Percentiles rank a stretch among this genome's conserved stretches.
Evolutionary conservation across 2,888 invertebrate genomes (phyloP).

Genomic region (Tinea pellionella): DNA sequence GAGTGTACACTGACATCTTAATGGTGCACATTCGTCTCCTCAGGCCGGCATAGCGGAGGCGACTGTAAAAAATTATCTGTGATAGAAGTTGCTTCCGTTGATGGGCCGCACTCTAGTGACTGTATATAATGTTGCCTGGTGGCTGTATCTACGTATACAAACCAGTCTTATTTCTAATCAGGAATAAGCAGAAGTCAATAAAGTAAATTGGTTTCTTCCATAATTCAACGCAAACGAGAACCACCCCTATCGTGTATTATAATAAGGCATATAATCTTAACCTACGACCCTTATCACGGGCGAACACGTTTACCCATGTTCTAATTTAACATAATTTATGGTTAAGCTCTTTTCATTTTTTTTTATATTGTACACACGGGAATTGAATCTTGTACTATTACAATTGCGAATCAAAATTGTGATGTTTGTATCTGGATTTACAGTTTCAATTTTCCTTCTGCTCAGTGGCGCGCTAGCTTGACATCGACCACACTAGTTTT

Average conservation of each 20-base stretch:
- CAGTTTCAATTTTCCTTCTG: too few species aligned
- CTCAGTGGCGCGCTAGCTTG: too few species aligned
- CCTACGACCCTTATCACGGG: not conserved
- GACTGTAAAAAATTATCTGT: too few species aligned
- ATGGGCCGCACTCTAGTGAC: too few species aligned
- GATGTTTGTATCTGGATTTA: too few species aligned
- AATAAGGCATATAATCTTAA: not conserved
- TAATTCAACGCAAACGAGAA: not conserved
- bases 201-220: not conserved
- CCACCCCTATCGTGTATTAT: not conserved
- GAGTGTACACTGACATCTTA: too few species aligned
- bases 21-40: too few species aligned
- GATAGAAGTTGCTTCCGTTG: too few species aligned
- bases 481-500: too few species aligned
- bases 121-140: not conserved
- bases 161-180: not conserved
- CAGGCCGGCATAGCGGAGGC: too few species aligned
- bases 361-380: not conserved
- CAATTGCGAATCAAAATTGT: too few species aligned
- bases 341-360: not conserved
- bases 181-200: not conserved
- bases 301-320: not conserved
- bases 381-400: not conserved
- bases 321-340: slow-evolving; percentile 3
- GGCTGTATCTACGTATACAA: not conserved